phyloP scores from a whole-genome alignment of 2,113 vertebrate genomes.

The Pterocles orientalis region DNA sequence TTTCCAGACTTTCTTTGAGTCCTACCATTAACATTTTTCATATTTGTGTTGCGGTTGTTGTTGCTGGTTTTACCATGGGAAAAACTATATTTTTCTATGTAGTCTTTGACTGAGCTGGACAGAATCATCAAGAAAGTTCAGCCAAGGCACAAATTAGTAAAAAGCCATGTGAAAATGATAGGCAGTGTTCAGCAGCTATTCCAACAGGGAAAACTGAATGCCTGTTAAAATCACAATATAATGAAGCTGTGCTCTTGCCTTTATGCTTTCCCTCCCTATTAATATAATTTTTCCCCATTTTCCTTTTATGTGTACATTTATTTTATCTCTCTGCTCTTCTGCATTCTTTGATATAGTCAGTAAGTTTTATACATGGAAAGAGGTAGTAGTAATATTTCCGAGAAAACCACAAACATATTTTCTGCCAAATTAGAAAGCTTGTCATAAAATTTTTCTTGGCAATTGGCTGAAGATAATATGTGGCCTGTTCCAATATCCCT shows the following conservation, averaged over 20 bases:
- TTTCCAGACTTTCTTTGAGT: not conserved
- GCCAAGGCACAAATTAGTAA: not conserved
- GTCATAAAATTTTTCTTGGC: not conserved
- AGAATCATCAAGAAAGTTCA: not conserved
- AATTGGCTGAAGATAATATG: not conserved
- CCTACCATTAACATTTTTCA: fast-evolving
- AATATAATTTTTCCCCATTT: not conserved
- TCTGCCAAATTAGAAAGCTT: not conserved
- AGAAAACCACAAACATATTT: not conserved
- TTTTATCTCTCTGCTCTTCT: not conserved
- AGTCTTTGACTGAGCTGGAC: not conserved
- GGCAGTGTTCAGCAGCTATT: not conserved
- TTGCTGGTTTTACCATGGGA: not conserved
- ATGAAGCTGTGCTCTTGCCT: not conserved
- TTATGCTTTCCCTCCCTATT: not conserved
- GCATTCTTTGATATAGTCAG: not conserved
- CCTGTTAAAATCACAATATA: not conserved
- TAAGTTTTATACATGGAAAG: not conserved
- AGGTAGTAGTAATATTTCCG: not conserved
- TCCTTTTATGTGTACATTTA: not conserved
- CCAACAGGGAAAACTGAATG: not conserved
- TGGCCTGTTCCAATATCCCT: not conserved
- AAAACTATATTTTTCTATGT: not conserved
- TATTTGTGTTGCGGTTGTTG: not conserved
- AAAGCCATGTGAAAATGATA: not conserved